Base-by-base conservation (phyloP, 1,140 invertebrate genomes). In the Platyura marginata region DNA sequence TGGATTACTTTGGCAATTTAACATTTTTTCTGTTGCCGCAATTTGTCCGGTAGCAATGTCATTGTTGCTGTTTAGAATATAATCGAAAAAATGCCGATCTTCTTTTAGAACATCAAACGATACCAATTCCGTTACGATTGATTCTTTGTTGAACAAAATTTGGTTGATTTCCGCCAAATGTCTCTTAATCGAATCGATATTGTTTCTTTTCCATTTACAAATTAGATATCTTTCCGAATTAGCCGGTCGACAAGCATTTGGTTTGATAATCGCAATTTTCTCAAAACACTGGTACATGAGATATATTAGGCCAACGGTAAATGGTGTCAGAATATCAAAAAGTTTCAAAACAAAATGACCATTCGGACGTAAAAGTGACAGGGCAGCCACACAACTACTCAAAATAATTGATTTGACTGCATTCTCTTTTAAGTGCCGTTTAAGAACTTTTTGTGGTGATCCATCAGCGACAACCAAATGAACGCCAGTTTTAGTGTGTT, bases 381-480 rank as follows among this genome's bases (percentile, higher is more conserved):
- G 60, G 0, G 90, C 90, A 3, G 86, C 79, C 0, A 96, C 63
- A 59, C 88, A 95, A 57, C 98, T 93, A 54, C 92, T 94, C 0
- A 97, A 60, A 62, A 95, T 95, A 16, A 98, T 63, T 56, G 90
- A 80, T 61, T 96, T 95, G 0, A 90, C 96, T 2, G 97, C 58
- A 48, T 95, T 85, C 69, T 98, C 95, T 64, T 98, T 96, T 95
- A 0, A 90, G 95, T 93, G 66, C 97, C 87, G 59, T 92, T 74
- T n/a, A 1, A 89, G 91, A 57, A 92, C 82, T 0, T 97, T 92
- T 8, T 86, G 91, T 65, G 98, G 97, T 1, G 93, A 92, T 43
- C 95, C 95, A 71, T 98, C 94, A 38, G 91, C 82, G 90, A 98
- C 95, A 61, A 96, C 81, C 61, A 98, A 89, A 68, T 98, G 91